Base-by-base conservation (phyloP, 1,140 invertebrate genomes). In the Drosophila orosa region DNA sequence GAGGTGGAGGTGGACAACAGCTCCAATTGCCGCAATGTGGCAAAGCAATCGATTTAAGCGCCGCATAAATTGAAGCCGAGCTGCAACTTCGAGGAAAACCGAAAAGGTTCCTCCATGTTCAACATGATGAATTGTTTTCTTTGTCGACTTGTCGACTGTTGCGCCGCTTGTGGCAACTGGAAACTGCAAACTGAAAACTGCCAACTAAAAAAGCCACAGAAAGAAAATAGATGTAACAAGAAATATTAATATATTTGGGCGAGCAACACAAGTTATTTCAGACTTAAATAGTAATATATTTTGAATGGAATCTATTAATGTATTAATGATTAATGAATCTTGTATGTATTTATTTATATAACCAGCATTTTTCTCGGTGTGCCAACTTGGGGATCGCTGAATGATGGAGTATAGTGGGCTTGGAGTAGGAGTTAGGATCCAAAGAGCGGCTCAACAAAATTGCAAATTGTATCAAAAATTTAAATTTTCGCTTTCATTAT, bases 401-500 rank as follows among this genome's bases (percentile, higher is more conserved):
- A 44, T 69, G 71, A 74, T 56, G 78, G 81, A 80, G 79, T 78
- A 69, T 59, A 78, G 80, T 78, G 81, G 24, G 25, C 19, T 68
- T 85, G 81, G 63, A 84, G 81, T 84, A 84, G 80, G 67, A 67
- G 59, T 63, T 63, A 33, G 35, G 60, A 40, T 56, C 22, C 35
- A 24, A 57, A 68, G 66, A 50, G 50, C 40, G 31, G 62, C 39
- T 52, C 48, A 31, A 54, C 75, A 87, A 86, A 77, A 86, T 87
- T 86, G 83, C 83, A 86, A 86, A 86, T 86, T 86, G 83, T 86
- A 86, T 83, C 83, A 86, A 78, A 82, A 86, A 86, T 86, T 86
- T 87, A 86, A 86, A 86, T 86, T 87, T 86, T 83, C 80, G 83
- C 83, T 86, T 86, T 86, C 83, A 86, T 86, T 86, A 86, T 83